Evolutionary conservation across 92 coral and sea anemone genomes (phyloP).

Genomic region (Actinernus sp.): DNA sequence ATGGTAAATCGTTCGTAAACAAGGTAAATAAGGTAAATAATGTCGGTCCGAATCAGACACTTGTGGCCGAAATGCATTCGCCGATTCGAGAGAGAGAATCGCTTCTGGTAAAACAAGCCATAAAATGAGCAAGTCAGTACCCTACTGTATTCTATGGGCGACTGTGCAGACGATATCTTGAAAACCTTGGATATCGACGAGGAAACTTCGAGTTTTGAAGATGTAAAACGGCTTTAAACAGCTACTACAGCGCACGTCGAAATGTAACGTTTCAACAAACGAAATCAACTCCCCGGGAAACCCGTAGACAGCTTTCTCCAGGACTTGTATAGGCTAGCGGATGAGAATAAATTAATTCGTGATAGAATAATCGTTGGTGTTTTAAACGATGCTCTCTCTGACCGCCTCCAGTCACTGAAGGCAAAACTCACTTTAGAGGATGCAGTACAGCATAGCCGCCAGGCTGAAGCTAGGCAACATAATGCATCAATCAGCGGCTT

Average conservation of each 20-base stretch:
- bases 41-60: too few relatives aligned
- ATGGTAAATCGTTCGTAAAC: too few relatives aligned
- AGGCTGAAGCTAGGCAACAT: slow-evolving; percentile 57
- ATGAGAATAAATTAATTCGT: too few relatives aligned
- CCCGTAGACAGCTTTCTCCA: slow-evolving; percentile 60
- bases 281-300: slow-evolving; percentile 50
- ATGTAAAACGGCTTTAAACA: slow-evolving; percentile 42
- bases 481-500: too few relatives aligned
- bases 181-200: slow-evolving; percentile 58
- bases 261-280: slow-evolving; percentile 39
- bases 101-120: slow-evolving; percentile 58
- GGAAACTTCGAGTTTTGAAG: slow-evolving; percentile 54
- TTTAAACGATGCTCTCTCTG: slow-evolving; percentile 47
- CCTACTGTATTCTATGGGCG: slow-evolving; percentile 71
- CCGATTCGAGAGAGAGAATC: slow-evolving; percentile 58
- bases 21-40: too few relatives aligned
- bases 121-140: slow-evolving; percentile 68
- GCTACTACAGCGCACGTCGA: slow-evolving; percentile 45
- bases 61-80: slow-evolving; percentile 69
- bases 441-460: slow-evolving; percentile 40
- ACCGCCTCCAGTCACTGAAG: slow-evolving; percentile 58
- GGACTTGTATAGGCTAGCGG: slow-evolving; percentile 38
- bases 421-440: slow-evolving; percentile 35
- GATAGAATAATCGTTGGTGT: slow-evolving; percentile 68
- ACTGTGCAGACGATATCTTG: slow-evolving; percentile 75